Percentiles rank a stretch among this genome's conserved stretches.
These are phyloP conservation scores for Osmoderma eremita DNA, from an alignment of 2,888 invertebrate species.

Conservation along the genomic window DNA sequence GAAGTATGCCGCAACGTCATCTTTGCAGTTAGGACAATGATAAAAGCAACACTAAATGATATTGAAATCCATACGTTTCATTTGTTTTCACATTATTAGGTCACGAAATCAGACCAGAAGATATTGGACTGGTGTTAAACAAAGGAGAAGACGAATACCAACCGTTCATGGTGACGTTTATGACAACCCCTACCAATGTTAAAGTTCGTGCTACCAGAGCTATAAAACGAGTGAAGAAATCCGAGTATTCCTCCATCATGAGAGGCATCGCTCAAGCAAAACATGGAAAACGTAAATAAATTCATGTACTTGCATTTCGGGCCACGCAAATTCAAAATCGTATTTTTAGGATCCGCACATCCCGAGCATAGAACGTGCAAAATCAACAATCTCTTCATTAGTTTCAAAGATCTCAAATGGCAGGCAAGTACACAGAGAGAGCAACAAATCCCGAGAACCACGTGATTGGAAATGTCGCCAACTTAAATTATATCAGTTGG, in stretches of 20 bases:
- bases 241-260: slow-evolving; percentile 63
- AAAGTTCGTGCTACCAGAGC: slow-evolving; percentile 71
- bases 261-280: slow-evolving; percentile 61
- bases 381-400: slow-evolving; percentile 90
- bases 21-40: no score
- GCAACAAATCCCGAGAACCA: no score
- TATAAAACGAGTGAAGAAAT: slow-evolving; percentile 67
- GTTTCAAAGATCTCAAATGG: slow-evolving; percentile 90
- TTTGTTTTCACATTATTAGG: slow-evolving; percentile 64
- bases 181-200: slow-evolving; percentile 70
- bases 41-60: no score
- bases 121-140: slow-evolving; percentile 83
- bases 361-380: slow-evolving; percentile 78
- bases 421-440: no score
- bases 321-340: slow-evolving; percentile 6
- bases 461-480: no score
- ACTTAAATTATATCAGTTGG: no score
- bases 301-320: neutral
- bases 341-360: slow-evolving; percentile 27
- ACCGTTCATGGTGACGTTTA: slow-evolving; percentile 92
- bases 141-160: slow-evolving; percentile 84
- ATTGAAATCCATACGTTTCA: neutral
- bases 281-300: slow-evolving; percentile 41
- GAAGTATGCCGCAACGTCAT: no score
- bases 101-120: slow-evolving; percentile 84